Evolutionary conservation across 2,888 invertebrate species (phyloP).

Genomic region (Trachelus tabidus): DNA sequence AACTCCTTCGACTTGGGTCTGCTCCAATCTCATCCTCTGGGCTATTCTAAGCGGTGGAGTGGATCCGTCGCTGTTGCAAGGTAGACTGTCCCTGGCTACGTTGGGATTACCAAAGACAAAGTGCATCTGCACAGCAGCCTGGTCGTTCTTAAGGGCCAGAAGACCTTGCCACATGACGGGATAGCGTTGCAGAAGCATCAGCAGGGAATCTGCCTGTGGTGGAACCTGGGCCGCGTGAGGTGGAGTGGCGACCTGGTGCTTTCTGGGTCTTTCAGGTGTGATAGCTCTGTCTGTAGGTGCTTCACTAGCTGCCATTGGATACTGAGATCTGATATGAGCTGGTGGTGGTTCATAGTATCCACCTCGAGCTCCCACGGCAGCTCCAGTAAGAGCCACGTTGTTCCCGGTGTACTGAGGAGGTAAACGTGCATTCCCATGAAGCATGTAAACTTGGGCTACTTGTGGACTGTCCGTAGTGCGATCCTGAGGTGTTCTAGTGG

Average conservation of each 20-base stretch:
- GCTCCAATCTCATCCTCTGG: slow-evolving; percentile 97
- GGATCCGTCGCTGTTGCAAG: slow-evolving; percentile 84
- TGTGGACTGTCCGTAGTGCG: slow-evolving; percentile 78
- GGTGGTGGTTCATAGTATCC: slow-evolving; percentile 75
- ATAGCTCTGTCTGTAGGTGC: slow-evolving; percentile 66
- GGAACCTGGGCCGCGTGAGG: slow-evolving; percentile 84
- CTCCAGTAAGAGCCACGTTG: slow-evolving; percentile 44
- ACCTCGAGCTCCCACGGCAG: slow-evolving; percentile 57
- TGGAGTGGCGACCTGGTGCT: slow-evolving; percentile 69
- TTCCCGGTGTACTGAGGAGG: slow-evolving; percentile 55
- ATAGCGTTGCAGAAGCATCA: slow-evolving; percentile 88
- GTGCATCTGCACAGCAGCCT: slow-evolving; percentile 98
- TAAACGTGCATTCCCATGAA: slow-evolving; percentile 67
- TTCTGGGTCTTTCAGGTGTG: slow-evolving; percentile 69
- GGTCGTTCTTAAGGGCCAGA: slow-evolving; percentile 94
- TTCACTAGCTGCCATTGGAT: slow-evolving; percentile 61
- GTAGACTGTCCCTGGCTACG: slow-evolving; percentile 90
- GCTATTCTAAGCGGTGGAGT: slow-evolving; percentile 91
- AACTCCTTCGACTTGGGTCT: slow-evolving; percentile 94
- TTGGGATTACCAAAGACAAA: slow-evolving; percentile 94
- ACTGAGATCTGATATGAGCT: slow-evolving; percentile 67
- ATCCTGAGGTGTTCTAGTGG: slow-evolving; percentile 66
- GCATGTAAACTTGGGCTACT: slow-evolving; percentile 75
- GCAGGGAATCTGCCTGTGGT: slow-evolving; percentile 84
- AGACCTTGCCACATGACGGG: slow-evolving; percentile 98